These are phyloP conservation scores for Hydrozoanthus tunicans DNA, from an alignment of 64 coral and sea anemone species.

Conservation along the genomic window DNA sequence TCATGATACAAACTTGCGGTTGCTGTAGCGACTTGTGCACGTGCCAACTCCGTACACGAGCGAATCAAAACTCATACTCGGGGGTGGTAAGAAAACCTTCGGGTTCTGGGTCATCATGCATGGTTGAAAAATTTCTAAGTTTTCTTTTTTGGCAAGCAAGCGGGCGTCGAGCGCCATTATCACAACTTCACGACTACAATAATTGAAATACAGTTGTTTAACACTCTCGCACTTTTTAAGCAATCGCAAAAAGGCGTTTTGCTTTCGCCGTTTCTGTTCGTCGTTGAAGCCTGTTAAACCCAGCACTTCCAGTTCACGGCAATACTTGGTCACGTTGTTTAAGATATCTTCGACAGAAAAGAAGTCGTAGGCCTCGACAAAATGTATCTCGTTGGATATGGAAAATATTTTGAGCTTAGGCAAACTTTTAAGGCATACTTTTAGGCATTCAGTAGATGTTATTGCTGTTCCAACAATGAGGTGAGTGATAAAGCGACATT, in stretches of 20 bases:
- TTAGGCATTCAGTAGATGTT: conserved; percentile 12
- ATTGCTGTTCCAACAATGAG: conserved; percentile 37
- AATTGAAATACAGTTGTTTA: conserved; percentile 5
- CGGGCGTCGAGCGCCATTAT: conserved; percentile 43
- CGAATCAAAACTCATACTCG: conserved; percentile 36
- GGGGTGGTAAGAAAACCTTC: conserved; percentile 7
- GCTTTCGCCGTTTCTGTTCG: conserved; percentile 55
- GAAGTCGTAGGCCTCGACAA: not conserved
- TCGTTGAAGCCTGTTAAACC: conserved; percentile 12
- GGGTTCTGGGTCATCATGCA: conserved; percentile 35
- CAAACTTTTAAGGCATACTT: conserved; percentile 34
- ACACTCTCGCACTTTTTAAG: conserved; percentile 33
- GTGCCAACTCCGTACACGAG: conserved; percentile 40
- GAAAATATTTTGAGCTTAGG: conserved; percentile 34
- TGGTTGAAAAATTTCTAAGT: conserved; percentile 24
- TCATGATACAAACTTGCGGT: conserved; percentile 38
- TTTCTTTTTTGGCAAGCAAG: conserved; percentile 15
- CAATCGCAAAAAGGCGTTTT: conserved; percentile 45
- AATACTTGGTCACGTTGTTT: conserved; percentile 33
- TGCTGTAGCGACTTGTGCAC: not conserved
- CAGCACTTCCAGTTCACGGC: conserved; percentile 36
- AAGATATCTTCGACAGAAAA: conserved; percentile 15
- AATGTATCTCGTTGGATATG: not conserved
- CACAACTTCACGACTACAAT: conserved; percentile 15
- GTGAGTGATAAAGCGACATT: conserved; percentile 32